These are phyloP conservation scores for Allobates femoralis DNA, from an alignment of 2,797 vertebrate species.

Conservation along the genomic window DNA sequence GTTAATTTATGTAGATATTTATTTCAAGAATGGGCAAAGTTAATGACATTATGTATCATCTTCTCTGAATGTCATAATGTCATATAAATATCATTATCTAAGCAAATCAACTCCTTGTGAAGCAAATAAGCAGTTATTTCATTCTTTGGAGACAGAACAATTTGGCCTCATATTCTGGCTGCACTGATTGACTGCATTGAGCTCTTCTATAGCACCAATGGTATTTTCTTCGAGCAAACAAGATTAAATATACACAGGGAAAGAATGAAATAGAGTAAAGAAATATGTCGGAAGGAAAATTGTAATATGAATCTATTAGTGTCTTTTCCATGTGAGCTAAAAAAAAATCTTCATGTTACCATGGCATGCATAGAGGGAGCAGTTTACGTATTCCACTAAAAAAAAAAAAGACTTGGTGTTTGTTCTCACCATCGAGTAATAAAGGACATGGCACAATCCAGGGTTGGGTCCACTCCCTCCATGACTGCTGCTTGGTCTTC, in stretches of 20 bases:
- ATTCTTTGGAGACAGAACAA: slow-evolving; percentile 34
- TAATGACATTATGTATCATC: slow-evolving; percentile 62
- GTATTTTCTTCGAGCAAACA: neutral
- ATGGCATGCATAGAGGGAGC: neutral
- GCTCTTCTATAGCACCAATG: neutral
- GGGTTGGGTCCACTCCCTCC: no score
- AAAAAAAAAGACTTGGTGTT: no score
- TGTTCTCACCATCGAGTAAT: no score
- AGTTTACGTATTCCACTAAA: no score
- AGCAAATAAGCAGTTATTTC: slow-evolving; percentile 60
- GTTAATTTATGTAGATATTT: slow-evolving; percentile 63
- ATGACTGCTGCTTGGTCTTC: no score
- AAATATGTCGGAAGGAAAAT: neutral
- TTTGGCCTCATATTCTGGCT: slow-evolving; percentile 35
- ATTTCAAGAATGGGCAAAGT: slow-evolving; percentile 55
- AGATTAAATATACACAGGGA: neutral
- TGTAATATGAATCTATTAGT: neutral
- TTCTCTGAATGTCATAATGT: slow-evolving; percentile 59
- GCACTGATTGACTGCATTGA: slow-evolving; percentile 23
- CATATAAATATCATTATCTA: slow-evolving; percentile 64
- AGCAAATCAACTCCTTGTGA: slow-evolving; percentile 60
- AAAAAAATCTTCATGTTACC: neutral
- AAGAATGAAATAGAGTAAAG: neutral
- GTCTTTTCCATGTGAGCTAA: neutral
- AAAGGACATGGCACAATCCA: no score